Evolutionary conservation across 1,140 invertebrate species (phyloP).

Genomic region (Coboldia fuscipes): DNA sequence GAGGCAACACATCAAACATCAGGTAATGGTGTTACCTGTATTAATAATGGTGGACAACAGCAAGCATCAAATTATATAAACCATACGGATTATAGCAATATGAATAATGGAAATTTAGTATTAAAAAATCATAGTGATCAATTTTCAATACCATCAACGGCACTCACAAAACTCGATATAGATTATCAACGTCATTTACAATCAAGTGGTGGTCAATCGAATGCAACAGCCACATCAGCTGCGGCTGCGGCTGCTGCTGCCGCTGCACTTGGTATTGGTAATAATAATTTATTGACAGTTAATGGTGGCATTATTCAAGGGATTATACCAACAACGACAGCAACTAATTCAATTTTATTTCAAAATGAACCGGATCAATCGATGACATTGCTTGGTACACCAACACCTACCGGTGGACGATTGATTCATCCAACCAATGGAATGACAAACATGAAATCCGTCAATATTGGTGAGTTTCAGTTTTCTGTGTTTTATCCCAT

Average conservation of each 20-base stretch:
- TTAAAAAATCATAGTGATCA: conserved; percentile 1
- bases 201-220: too few species aligned
- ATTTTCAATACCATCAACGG: not conserved
- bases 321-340: conserved; percentile 10
- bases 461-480: conserved; percentile 27
- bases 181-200: too few species aligned
- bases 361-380: conserved; percentile 15
- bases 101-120: not conserved
- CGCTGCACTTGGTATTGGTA: conserved; percentile 14
- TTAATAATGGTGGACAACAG: not conserved
- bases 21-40: not conserved
- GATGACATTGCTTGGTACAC: conserved; percentile 24
- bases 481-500: not conserved
- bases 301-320: conserved; percentile 8
- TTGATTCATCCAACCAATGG: conserved; percentile 28
- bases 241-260: too few species aligned
- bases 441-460: conserved; percentile 28
- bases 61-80: not conserved
- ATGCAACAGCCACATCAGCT: conserved; percentile 19
- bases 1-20: not conserved
- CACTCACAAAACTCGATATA: not conserved
- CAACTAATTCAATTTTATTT: too few species aligned
- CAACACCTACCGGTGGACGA: too few species aligned
- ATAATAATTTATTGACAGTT: conserved; percentile 10
- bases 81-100: conserved; percentile 3